These are phyloP conservation scores for Gracilinanus agilis DNA, from an alignment of 2,113 vertebrate species.

Conservation along the genomic window DNA sequence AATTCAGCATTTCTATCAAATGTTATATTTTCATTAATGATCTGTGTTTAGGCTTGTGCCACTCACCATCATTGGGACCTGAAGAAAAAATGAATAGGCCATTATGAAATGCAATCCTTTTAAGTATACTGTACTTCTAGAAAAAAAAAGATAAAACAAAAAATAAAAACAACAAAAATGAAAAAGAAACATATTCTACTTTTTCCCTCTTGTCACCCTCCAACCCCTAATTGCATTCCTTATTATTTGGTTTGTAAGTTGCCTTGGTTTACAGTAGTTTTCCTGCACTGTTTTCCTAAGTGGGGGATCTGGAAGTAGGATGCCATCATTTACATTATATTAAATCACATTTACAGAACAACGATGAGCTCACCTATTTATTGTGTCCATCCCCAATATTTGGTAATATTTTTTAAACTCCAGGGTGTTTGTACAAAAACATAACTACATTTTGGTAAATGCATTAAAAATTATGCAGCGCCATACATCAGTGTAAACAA, in stretches of 20 bases:
- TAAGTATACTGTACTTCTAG: background rate
- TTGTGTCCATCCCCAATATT: background rate
- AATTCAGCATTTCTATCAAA: slow-evolving; percentile 42
- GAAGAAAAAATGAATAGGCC: slow-evolving; percentile 6
- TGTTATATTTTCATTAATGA: slow-evolving; percentile 42
- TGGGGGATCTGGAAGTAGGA: background rate
- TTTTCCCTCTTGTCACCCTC: background rate
- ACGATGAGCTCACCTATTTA: slow-evolving; percentile 17
- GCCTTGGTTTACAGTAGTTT: background rate
- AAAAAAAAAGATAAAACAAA: slow-evolving; percentile 14
- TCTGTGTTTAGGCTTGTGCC: background rate
- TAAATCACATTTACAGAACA: slow-evolving; percentile 10
- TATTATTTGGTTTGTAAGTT: slow-evolving; percentile 39
- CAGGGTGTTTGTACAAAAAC: background rate
- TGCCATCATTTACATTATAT: background rate
- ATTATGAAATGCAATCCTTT: background rate
- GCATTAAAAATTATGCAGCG: background rate
- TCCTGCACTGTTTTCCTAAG: background rate
- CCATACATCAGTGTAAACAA: background rate
- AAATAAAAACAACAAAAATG: background rate
- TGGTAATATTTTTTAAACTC: background rate
- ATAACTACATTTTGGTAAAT: background rate
- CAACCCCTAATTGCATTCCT: background rate
- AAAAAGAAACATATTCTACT: background rate
- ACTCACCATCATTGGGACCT: background rate